Evolutionary conservation across 2,797 vertebrate genomes (phyloP).

Genomic region (Xenentodon cancila): DNA sequence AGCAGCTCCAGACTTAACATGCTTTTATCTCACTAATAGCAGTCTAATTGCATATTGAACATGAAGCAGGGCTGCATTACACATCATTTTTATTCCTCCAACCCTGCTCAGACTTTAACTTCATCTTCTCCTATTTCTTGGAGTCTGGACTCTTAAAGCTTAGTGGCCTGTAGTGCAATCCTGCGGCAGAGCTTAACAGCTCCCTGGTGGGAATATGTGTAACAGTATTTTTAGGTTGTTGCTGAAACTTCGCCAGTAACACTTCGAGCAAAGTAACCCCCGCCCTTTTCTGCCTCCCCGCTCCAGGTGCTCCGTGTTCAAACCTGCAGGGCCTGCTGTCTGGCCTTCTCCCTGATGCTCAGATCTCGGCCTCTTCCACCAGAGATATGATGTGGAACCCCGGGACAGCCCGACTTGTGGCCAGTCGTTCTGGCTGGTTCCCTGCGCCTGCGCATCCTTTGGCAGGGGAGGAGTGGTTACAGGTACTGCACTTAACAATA

Average conservation of each 20-base stretch:
- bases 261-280: slow-evolving; percentile 17
- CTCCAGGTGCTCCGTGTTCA: slow-evolving; percentile 91
- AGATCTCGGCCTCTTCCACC: slow-evolving; percentile 93
- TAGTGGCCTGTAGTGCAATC: slow-evolving; percentile 36
- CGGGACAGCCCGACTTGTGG: slow-evolving; percentile 89
- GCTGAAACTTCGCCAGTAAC: slow-evolving; percentile 12
- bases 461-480: slow-evolving; percentile 94
- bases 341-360: slow-evolving; percentile 90
- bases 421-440: slow-evolving; percentile 96
- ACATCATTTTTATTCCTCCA: slow-evolving; percentile 1
- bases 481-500: slow-evolving; percentile 42
- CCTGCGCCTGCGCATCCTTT: slow-evolving; percentile 87
- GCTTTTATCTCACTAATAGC: slow-evolving; percentile 55
- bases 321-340: slow-evolving; percentile 95
- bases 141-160: slow-evolving; percentile 49
- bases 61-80: slow-evolving; percentile 11
- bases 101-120: not conserved
- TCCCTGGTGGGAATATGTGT: slow-evolving; percentile 60
- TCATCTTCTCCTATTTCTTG: slow-evolving; percentile 21
- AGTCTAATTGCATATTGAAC: slow-evolving; percentile 39
- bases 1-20: slow-evolving; percentile 20
- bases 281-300: not conserved
- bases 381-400: slow-evolving; percentile 92
- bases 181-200: slow-evolving; percentile 57
- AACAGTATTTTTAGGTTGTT: slow-evolving; percentile 27